Base-by-base conservation (phyloP, 2,113 vertebrate species). In the Malurus melanocephalus region DNA sequence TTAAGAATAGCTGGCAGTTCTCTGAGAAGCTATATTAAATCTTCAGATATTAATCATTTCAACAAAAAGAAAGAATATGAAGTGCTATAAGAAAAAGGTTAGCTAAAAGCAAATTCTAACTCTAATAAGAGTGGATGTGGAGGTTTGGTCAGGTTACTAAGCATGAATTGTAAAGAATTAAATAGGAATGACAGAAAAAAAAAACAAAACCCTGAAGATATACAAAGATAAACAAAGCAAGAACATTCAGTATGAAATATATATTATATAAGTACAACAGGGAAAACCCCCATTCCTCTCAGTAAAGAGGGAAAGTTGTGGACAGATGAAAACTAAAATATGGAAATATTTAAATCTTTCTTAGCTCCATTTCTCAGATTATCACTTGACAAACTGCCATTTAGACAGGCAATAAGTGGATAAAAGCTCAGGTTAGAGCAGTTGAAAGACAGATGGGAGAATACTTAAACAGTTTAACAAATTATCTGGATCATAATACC, bases 1-100 rank as follows among this genome's bases (percentile, higher is more conserved):
- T 67, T 78, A 78, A 79, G 32, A 90, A 75, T 72, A 60, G 80
- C 53, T 92, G 74, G 59, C 62, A 87, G 46, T 75, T 93, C 55
- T 57, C 57, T 84, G 74, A 72, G 80, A 94, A 91, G 22, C 51
- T 87, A 16, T 67, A 67, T 80, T 86, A 72, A 94, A 74, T 85
- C 65, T 80, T 85, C 66, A 52, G 61, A 22, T 90, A 84, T 91
- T 65, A 94, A 93, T 88, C 2, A 91, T 67, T 90, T 90, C 77
- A 86, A 38, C 71, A 61, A 78, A 56, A 45, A 75, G 42, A 24
- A 92, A 87, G 81, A 94, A 79, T 72, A 92, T 53, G 30, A 74
- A 84, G 38, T 73, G 26, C 23, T 73, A 5, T 73, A 80, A 79
- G 59, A n/a, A 87, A 89, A 91, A 82, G 27, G 3, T 74, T 84